Evolutionary conservation across 1,140 invertebrate genomes (phyloP).

Genomic region (Pygmarrhopalites habei): DNA sequence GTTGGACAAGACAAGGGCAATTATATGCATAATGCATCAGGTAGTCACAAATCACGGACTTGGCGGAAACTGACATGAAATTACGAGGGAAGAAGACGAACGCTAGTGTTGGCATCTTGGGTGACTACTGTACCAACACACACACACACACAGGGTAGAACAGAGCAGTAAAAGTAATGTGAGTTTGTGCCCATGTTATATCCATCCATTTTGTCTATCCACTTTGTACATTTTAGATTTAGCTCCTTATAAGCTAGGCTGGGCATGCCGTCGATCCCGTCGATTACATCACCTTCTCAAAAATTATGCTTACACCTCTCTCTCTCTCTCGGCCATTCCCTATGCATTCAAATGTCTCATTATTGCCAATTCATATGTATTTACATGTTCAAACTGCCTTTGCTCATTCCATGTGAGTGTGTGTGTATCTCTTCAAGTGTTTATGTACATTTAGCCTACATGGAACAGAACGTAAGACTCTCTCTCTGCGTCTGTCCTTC

Average conservation of each 20-base stretch:
- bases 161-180: no score
- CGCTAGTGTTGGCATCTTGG: conserved; percentile 24
- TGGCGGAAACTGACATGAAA: conserved; percentile 25
- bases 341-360: not conserved
- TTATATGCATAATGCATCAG: conserved; percentile 21
- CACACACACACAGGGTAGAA: no score
- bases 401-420: no score
- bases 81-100: conserved; percentile 16
- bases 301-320: not conserved
- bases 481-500: no score
- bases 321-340: no score
- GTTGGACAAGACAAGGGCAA: conserved; percentile 14
- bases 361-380: not conserved
- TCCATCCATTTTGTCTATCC: not conserved
- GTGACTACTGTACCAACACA: conserved; percentile 27
- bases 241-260: no score
- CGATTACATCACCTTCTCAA: not conserved
- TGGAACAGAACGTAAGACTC: no score
- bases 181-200: conserved; percentile 8
- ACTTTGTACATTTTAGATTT: not conserved
- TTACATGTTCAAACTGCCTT: no score
- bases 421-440: not conserved
- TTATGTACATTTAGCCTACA: not conserved
- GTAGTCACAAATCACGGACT: conserved; percentile 21
- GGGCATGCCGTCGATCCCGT: not conserved